Percentiles rank a stretch among this genome's conserved stretches.
phyloP scores from a whole-genome alignment of 2,888 invertebrate species.

The Catocala nupta region DNA sequence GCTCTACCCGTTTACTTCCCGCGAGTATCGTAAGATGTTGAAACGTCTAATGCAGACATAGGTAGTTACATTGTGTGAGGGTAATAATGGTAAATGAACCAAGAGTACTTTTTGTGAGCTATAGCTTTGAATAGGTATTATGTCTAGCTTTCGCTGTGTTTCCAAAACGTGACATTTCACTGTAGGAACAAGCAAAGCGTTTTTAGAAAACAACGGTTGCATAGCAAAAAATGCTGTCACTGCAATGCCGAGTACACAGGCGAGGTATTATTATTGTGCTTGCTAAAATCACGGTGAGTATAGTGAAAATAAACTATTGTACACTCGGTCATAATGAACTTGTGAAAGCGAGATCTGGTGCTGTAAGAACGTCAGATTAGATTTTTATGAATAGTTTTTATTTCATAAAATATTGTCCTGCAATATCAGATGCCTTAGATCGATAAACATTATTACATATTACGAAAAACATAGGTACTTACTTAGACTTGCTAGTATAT shows the following conservation, averaged over 20 bases:
- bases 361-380: too few species aligned
- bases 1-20: slow-evolving; percentile 4
- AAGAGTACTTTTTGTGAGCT: too few species aligned
- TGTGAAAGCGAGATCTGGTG: background rate
- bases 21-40: background rate
- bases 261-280: slow-evolving; percentile 23
- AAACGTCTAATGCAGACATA: background rate
- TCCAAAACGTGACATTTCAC: slow-evolving; percentile 38
- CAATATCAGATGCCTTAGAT: too few species aligned
- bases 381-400: too few species aligned
- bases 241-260: slow-evolving; percentile 21
- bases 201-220: slow-evolving; percentile 34
- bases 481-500: too few species aligned
- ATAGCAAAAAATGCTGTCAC: slow-evolving; percentile 28
- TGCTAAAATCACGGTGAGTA: slow-evolving; percentile 22
- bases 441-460: too few species aligned
- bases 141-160: slow-evolving; percentile 19
- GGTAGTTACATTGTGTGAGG: background rate
- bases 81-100: background rate
- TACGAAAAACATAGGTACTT: too few species aligned
- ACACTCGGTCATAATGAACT: slow-evolving; percentile 18
- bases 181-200: slow-evolving; percentile 28
- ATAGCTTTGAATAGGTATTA: background rate
- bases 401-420: too few species aligned
- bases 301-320: slow-evolving; percentile 21